phyloP scores from a whole-genome alignment of 1,140 invertebrate genomes.

The Agraylea sexmaculata region DNA sequence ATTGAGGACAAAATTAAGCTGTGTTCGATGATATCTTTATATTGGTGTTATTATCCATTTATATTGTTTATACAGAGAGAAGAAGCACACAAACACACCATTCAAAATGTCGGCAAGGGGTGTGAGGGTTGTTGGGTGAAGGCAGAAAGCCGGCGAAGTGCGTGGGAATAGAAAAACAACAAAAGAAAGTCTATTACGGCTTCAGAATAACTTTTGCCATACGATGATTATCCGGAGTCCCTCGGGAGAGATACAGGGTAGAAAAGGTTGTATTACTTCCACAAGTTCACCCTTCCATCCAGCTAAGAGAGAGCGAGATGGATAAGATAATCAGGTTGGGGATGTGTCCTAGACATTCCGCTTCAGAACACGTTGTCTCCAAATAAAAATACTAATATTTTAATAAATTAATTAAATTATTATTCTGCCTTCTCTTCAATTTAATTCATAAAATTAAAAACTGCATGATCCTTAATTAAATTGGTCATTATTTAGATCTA shows the following conservation, averaged over 20 bases:
- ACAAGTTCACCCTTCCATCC: conserved; percentile 21
- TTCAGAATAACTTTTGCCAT: conserved; percentile 22
- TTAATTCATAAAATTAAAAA: too few species aligned
- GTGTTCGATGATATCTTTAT: conserved; percentile 1
- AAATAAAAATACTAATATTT: too few species aligned
- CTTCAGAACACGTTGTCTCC: too few species aligned
- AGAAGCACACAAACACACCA: too few species aligned
- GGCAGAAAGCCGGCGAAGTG: not conserved
- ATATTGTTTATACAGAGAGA: not conserved
- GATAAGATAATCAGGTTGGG: conserved; percentile 21
- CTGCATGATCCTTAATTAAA: too few species aligned
- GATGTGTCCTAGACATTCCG: too few species aligned
- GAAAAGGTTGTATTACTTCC: conserved; percentile 23
- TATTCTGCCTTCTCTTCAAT: too few species aligned
- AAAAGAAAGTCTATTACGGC: conserved; percentile 20
- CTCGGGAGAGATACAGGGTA: conserved; percentile 20
- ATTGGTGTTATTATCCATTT: conserved; percentile 3
- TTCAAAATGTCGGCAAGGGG: too few species aligned
- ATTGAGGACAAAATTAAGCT: conserved; percentile 6
- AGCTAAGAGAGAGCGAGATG: conserved; percentile 12
- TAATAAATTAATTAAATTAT: too few species aligned
- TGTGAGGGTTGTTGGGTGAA: not conserved
- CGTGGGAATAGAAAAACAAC: conserved; percentile 12
- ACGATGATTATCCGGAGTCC: conserved; percentile 21
- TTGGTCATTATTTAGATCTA: too few species aligned